These are phyloP conservation scores for Unio pictorum DNA, from an alignment of 2,888 invertebrate species.

Conservation along the genomic window DNA sequence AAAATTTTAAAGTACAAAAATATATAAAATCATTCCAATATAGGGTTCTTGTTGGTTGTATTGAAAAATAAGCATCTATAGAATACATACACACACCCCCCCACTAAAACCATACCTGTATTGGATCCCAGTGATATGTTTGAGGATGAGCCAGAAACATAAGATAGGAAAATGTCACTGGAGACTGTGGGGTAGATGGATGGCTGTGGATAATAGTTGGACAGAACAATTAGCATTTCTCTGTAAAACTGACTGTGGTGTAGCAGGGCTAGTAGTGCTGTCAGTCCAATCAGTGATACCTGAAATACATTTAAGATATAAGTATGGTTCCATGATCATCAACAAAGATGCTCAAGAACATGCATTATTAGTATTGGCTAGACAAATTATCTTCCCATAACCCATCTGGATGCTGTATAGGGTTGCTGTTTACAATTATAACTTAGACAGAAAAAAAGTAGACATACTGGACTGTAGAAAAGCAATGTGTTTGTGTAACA, in stretches of 20 bases:
- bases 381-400: not conserved
- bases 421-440: too few species aligned
- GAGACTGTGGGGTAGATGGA: slow-evolving; percentile 57
- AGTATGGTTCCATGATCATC: not conserved
- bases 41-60: too few species aligned
- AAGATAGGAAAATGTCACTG: slow-evolving; percentile 24
- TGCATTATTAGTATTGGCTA: not conserved
- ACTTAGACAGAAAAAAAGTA: too few species aligned
- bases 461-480: too few species aligned
- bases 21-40: too few species aligned
- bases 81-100: too few species aligned
- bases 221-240: slow-evolving; percentile 56
- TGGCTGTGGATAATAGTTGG: slow-evolving; percentile 62
- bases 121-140: slow-evolving; percentile 37
- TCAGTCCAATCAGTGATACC: slow-evolving; percentile 65
- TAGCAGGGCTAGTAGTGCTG: slow-evolving; percentile 63
- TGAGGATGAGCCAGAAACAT: slow-evolving; percentile 40
- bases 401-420: too few species aligned
- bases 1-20: too few species aligned
- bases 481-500: too few species aligned
- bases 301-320: slow-evolving; percentile 14
- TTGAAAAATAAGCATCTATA: too few species aligned
- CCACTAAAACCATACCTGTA: too few species aligned
- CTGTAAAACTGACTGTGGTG: slow-evolving; percentile 67
- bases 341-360: slow-evolving; percentile 1